phyloP scores from a whole-genome alignment of 2,797 vertebrate genomes.

The Helostoma temminkii region DNA sequence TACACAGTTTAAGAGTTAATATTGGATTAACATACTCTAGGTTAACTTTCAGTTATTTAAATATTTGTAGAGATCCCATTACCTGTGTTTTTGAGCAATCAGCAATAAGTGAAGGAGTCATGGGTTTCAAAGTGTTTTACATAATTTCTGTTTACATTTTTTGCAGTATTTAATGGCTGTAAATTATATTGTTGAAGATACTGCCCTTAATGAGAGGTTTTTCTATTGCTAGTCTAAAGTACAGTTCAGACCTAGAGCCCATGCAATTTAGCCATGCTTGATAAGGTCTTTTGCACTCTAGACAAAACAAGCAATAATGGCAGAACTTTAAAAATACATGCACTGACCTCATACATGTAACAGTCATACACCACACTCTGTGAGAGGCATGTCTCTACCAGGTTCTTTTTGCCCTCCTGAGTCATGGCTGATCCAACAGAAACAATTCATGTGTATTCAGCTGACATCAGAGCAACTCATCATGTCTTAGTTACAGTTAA shows the following conservation, averaged over 20 bases:
- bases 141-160: slow-evolving; percentile 50
- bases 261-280: slow-evolving; percentile 54
- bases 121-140: slow-evolving; percentile 17
- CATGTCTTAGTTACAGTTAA: slow-evolving; percentile 76
- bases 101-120: slow-evolving; percentile 42
- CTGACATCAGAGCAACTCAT: slow-evolving; percentile 58
- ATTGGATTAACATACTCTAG: slow-evolving; percentile 69
- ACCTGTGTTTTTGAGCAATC: slow-evolving; percentile 46
- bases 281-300: slow-evolving; percentile 54
- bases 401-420: slow-evolving; percentile 49
- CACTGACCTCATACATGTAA: slow-evolving; percentile 65
- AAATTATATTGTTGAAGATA: slow-evolving; percentile 55
- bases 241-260: slow-evolving; percentile 51
- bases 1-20: slow-evolving; percentile 59
- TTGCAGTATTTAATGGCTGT: slow-evolving; percentile 52
- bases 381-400: slow-evolving; percentile 42
- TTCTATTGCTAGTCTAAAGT: slow-evolving; percentile 51
- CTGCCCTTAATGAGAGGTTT: slow-evolving; percentile 61
- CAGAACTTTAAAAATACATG: slow-evolving; percentile 65
- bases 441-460: slow-evolving; percentile 63
- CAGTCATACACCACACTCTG: slow-evolving; percentile 53
- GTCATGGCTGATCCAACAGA: slow-evolving; percentile 52
- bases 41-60: slow-evolving; percentile 70
- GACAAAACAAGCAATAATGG: slow-evolving; percentile 65
- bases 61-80: slow-evolving; percentile 83